These are phyloP conservation scores for Junco hyemalis DNA, from an alignment of 2,113 vertebrate species.

Conservation along the genomic window DNA sequence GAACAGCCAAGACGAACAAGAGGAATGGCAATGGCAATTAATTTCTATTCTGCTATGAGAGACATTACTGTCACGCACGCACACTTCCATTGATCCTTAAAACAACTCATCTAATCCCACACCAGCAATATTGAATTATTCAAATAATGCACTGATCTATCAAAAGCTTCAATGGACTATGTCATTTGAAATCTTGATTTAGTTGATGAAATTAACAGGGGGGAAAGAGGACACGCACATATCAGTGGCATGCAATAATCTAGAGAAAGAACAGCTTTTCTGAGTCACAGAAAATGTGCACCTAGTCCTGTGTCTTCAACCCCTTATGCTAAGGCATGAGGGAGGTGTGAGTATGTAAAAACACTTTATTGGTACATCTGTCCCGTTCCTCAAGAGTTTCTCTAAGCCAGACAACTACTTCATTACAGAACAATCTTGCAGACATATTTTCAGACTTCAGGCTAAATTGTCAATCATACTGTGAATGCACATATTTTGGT, in stretches of 20 bases:
- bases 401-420: not conserved
- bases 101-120: not conserved
- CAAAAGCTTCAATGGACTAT: not conserved
- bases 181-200: not conserved
- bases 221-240: not conserved
- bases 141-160: not conserved
- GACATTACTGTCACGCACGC: rapidly evolving
- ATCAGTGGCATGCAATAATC: not conserved
- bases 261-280: not conserved
- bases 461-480: not conserved
- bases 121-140: not conserved
- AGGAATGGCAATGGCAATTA: not conserved
- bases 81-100: not conserved
- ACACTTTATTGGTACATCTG: not conserved
- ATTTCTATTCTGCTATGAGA: not conserved
- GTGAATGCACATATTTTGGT: not conserved
- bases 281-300: not conserved
- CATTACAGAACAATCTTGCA: not conserved
- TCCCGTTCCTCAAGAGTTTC: not conserved
- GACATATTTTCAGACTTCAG: not conserved
- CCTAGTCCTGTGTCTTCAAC: not conserved
- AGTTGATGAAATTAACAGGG: not conserved
- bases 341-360: not conserved
- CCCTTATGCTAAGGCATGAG: too few species aligned
- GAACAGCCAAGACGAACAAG: not conserved